Conservation (phyloP, 2,888 invertebrate species). For the Latrodectus hesperus region DNA sequence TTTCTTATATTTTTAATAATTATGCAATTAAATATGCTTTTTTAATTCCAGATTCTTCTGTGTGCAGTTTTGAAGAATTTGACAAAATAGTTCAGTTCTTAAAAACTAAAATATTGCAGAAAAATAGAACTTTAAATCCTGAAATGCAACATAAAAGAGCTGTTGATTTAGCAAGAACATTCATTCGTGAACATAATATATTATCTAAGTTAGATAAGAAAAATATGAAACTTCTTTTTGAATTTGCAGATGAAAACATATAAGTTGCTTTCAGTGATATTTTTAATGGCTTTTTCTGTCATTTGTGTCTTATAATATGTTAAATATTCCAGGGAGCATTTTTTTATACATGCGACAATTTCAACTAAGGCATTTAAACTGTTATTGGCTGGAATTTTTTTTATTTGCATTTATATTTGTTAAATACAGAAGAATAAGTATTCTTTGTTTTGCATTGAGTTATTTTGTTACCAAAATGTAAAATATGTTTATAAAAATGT, state of each 20-base stretch:
- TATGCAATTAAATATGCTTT: neutral
- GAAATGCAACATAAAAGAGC: neutral
- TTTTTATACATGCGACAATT: too few species aligned
- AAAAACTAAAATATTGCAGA: slow-evolving; percentile 7
- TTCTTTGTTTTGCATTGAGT: too few species aligned
- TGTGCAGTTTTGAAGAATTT: neutral
- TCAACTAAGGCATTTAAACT: too few species aligned
- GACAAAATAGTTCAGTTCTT: neutral
- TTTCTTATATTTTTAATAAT: neutral
- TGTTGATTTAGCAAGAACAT: neutral
- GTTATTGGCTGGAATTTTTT: too few species aligned
- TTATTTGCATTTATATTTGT: too few species aligned
- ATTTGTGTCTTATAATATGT: too few species aligned
- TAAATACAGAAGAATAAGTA: too few species aligned
- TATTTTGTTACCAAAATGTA: too few species aligned
- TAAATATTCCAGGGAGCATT: too few species aligned
- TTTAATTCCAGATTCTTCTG: neutral
- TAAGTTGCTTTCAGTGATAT: neutral
- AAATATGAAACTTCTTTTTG: slow-evolving; percentile 1
- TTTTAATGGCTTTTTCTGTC: too few species aligned
- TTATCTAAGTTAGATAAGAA: neutral
- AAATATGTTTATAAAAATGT: too few species aligned
- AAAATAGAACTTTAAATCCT: neutral
- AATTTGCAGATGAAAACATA: neutral
- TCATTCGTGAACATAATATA: neutral